phyloP scores from a whole-genome alignment of 2,113 vertebrate genomes.

The Cyanoramphus novaezelandiae region DNA sequence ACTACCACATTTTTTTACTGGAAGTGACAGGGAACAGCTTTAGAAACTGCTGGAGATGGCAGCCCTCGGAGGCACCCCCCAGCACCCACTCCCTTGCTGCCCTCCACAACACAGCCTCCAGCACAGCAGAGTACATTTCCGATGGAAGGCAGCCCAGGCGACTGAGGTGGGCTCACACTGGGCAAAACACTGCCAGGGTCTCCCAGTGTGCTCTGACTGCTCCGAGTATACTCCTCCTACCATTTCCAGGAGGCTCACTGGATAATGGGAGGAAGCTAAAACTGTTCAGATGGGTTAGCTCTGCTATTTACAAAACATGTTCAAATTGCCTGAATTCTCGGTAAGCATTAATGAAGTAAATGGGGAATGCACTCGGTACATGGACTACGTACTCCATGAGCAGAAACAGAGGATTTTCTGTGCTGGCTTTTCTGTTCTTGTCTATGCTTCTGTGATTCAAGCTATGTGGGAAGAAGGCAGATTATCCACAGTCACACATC shows the following conservation, averaged over 20 bases:
- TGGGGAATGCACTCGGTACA: not conserved
- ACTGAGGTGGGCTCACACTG: rapidly evolving
- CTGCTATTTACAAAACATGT: not conserved
- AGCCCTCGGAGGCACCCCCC: not conserved
- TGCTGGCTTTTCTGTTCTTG: not conserved
- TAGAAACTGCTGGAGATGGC: not conserved
- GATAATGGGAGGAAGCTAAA: not conserved
- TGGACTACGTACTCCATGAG: rapidly evolving
- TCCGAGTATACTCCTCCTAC: not conserved
- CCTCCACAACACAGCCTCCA: rapidly evolving
- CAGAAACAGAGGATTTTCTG: not conserved
- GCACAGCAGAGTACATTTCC: rapidly evolving
- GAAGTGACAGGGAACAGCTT: not conserved
- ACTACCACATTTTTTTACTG: not conserved
- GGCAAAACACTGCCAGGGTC: not conserved
- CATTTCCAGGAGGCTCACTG: not conserved
- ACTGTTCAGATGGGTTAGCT: not conserved
- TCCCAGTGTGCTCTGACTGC: not conserved
- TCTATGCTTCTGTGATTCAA: not conserved
- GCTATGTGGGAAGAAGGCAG: not conserved
- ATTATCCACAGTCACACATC: not conserved
- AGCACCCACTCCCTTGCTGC: not conserved
- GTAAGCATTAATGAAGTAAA: not conserved
- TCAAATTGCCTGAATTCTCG: not conserved
- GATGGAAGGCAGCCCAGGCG: not conserved